phyloP scores from a whole-genome alignment of 1,140 invertebrate species.

The Archivesica marissinica region DNA sequence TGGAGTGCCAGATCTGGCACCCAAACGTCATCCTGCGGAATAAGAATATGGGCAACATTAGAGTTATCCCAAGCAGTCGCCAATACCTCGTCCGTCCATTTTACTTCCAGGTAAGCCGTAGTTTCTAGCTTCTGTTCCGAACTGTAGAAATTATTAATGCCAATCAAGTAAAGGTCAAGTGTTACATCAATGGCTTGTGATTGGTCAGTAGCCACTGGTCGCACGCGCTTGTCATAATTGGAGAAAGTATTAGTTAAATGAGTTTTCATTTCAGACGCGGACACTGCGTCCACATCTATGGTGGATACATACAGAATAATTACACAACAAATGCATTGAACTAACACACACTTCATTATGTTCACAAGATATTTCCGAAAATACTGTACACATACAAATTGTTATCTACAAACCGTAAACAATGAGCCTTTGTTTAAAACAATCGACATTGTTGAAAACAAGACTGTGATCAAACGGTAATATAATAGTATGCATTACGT shows the following conservation, averaged over 20 bases:
- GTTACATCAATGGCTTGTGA: conserved; percentile 22
- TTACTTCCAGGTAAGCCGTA: conserved; percentile 39
- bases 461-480: no score
- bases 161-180: conserved; percentile 43
- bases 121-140: conserved; percentile 57
- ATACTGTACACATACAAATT: no score
- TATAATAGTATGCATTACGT: no score
- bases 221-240: conserved; percentile 37
- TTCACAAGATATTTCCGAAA: no score
- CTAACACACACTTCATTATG: no score
- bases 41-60: conserved; percentile 77
- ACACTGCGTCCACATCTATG: neutral
- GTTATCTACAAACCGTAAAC: no score
- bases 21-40: conserved; percentile 62
- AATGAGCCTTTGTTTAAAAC: no score
- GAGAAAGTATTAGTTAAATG: conserved; percentile 10
- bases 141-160: conserved; percentile 54
- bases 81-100: conserved; percentile 57
- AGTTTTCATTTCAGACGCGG: conserved; percentile 27
- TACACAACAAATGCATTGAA: no score
- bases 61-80: conserved; percentile 81
- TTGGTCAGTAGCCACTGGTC: conserved; percentile 42
- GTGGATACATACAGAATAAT: neutral
- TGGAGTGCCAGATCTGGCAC: conserved; percentile 56
- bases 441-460: no score